phyloP scores from a whole-genome alignment of 2,797 vertebrate genomes.

The Scolopax bukidnonensis region DNA sequence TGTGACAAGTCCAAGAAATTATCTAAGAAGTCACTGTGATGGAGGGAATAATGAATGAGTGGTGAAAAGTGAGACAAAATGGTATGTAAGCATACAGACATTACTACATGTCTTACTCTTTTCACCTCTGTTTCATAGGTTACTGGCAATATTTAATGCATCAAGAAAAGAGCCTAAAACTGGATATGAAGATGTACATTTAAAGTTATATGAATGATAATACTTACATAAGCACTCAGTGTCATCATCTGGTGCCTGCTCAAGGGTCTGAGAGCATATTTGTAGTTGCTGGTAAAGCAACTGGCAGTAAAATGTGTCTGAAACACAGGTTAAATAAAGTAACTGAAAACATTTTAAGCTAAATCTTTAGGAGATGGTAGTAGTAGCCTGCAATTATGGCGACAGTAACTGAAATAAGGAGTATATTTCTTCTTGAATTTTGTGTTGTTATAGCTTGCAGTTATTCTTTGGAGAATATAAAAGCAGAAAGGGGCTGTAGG shows the following conservation, averaged over 20 bases:
- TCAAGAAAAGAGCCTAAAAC: not conserved
- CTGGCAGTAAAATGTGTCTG: not conserved
- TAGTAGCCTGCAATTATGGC: not conserved
- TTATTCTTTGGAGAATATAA: not conserved
- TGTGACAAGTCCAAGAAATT: not conserved
- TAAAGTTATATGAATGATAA: not conserved
- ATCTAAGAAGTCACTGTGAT: not conserved
- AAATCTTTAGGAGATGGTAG: not conserved
- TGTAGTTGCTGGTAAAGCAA: not conserved
- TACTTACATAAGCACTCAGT: accelerated
- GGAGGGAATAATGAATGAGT: not conserved
- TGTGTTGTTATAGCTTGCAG: not conserved
- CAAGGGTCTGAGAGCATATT: no score
- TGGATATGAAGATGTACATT: not conserved
- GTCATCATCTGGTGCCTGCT: not conserved
- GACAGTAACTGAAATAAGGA: conserved; percentile 12
- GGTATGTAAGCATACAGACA: not conserved
- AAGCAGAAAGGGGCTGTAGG: not conserved
- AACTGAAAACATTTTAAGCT: not conserved
- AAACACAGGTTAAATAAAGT: not conserved
- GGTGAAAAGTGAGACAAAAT: not conserved
- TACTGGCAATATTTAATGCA: not conserved
- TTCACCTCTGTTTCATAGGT: not conserved
- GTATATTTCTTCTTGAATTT: not conserved
- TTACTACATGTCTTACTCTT: not conserved